phyloP scores from a whole-genome alignment of 2,113 vertebrate genomes.

The Illadopsis cleaveri region DNA sequence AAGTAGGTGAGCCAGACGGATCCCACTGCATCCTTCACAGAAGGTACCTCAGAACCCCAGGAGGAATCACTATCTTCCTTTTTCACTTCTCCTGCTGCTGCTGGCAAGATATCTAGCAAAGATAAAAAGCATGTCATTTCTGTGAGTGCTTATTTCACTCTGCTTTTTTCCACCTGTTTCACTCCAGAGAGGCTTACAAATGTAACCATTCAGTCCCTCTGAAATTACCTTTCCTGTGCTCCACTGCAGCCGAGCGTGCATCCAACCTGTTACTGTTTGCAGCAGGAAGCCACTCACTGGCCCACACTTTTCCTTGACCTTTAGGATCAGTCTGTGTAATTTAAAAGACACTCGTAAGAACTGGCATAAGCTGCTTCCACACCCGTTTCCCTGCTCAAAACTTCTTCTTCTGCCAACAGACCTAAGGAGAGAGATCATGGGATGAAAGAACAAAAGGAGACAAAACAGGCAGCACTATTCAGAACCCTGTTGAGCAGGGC shows the following conservation, averaged over 20 bases:
- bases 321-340: not conserved
- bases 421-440: too few species aligned
- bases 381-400: accelerated
- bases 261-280: too few species aligned
- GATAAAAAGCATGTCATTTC: accelerated
- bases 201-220: not conserved
- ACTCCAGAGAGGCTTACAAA: not conserved
- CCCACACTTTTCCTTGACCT: accelerated
- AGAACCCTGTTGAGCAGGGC: too few species aligned
- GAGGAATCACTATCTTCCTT: not conserved
- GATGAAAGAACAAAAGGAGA: accelerated
- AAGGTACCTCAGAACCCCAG: not conserved
- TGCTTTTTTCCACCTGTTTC: too few species aligned
- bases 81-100: not conserved
- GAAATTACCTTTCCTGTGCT: accelerated
- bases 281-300: not conserved
- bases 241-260: not conserved
- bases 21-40: not conserved
- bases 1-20: not conserved
- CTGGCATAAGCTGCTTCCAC: not conserved
- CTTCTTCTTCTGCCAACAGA: not conserved
- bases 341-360: not conserved
- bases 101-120: not conserved
- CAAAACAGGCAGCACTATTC: accelerated
- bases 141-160: not conserved